Base-by-base conservation (phyloP, 37 sponge, comb jelly and placozoan species). In the Dysidea cf. avara region DNA sequence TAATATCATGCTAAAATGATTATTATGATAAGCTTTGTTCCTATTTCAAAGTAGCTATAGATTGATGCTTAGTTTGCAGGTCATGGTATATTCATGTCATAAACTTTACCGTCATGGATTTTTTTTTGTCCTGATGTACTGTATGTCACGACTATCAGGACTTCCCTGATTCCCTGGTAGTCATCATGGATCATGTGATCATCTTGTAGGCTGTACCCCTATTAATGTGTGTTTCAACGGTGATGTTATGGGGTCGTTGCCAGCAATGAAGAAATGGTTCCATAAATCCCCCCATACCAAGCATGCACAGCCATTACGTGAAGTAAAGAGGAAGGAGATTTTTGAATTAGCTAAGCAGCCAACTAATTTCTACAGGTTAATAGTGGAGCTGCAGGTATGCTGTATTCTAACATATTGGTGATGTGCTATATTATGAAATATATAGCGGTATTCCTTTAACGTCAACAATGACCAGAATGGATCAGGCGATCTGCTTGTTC, bases 401-500 rank as follows among this genome's bases (percentile, higher is more conserved):
- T n/a, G n/a, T n/a, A n/a, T n/a, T n/a, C n/a, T n/a, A n/a, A n/a
- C n/a, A n/a, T n/a, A n/a, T n/a, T n/a, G 9, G 9, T 43, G 9
- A 43, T 43, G 46, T 43, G 5, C 46, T 9, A 12, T 43, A 43
- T 9, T 9, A 5, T 43, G 9, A 12, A 9, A 18, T 29, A 17
- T 70, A 28, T 73, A 89, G 90, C 66, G 11, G 20, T 75, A 61
- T 39, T 9, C 17, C 2, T 74, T 83, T 68, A 55, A 89, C 31
- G 90, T 89, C 31, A 79, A 83, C 66, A 30, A 22, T 26, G 84
- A 76, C 59, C 68, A 73, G 53, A 76, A 80, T 65, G 38, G 12
- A 2, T 36, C 80, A 14, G 85, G 85, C 4, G 78, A 90, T 66
- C 58, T 71, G 12, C 75, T 90, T 60, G 59, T 90, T 24, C 90